These are phyloP conservation scores for Hylia prasina DNA, from an alignment of 2,113 vertebrate species.

Conservation along the genomic window DNA sequence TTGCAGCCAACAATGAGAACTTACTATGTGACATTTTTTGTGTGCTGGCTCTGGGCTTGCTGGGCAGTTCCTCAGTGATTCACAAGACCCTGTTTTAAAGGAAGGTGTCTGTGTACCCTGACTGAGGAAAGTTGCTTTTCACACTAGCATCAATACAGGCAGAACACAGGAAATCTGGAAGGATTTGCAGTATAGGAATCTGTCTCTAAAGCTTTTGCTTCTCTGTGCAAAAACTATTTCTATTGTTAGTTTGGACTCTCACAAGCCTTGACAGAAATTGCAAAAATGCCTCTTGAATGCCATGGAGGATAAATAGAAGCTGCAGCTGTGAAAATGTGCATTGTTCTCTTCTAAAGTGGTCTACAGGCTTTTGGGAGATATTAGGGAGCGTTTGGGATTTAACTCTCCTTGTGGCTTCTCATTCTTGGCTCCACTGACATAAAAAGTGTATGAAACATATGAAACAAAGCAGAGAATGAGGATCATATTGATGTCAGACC, in stretches of 20 bases:
- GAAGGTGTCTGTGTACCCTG: not conserved
- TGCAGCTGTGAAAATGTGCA: slow-evolving; percentile 4
- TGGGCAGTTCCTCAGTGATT: not conserved
- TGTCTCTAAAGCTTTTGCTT: not conserved
- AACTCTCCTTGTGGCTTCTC: not conserved
- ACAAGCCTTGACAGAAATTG: not conserved
- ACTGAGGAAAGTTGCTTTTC: not conserved
- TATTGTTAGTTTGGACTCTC: not conserved
- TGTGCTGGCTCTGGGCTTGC: not conserved
- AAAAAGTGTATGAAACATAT: not conserved
- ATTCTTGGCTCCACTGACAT: not conserved
- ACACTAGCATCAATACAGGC: not conserved
- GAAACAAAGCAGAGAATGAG: not conserved
- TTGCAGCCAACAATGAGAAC: not conserved
- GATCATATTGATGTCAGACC: not conserved
- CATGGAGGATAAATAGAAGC: not conserved
- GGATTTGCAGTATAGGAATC: not conserved
- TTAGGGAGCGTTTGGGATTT: not conserved
- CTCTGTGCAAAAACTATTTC: not conserved
- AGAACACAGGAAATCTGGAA: not conserved
- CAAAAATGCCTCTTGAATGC: not conserved
- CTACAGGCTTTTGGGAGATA: not conserved
- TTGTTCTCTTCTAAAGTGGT: not conserved
- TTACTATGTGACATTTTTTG: not conserved
- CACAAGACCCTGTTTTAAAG: not conserved